Percentiles rank a stretch among this genome's conserved stretches.
Evolutionary conservation across 2,797 vertebrate species (phyloP).

Genomic region (Aulostomus chinensis): DNA sequence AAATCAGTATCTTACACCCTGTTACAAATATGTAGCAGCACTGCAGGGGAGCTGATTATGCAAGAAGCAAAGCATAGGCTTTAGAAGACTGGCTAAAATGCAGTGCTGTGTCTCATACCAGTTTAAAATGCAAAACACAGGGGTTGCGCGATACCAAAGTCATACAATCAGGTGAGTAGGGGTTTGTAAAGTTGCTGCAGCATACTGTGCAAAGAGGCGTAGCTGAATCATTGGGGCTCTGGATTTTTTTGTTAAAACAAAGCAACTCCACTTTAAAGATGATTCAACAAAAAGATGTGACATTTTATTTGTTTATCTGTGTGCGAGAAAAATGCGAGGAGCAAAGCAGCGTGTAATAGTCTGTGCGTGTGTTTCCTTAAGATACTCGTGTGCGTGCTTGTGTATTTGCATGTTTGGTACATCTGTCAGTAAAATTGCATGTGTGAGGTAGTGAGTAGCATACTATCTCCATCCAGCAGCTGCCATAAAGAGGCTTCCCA

Average conservation of each 20-base stretch:
- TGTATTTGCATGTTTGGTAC: constrained; percentile 48
- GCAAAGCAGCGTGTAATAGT: constrained; percentile 55
- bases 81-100: constrained; percentile 31
- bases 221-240: constrained; percentile 32
- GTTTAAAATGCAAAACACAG: constrained; percentile 56
- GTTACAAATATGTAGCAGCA: constrained; percentile 54
- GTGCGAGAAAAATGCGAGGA: constrained; percentile 46
- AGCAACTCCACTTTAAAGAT: constrained; percentile 47
- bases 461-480: constrained; percentile 79
- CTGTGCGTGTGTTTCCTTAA: constrained; percentile 48
- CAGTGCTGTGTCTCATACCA: constrained; percentile 18
- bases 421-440: constrained; percentile 52
- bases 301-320: constrained; percentile 63
- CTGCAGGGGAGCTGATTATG: constrained; percentile 48
- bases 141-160: constrained; percentile 29
- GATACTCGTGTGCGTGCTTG: constrained; percentile 54
- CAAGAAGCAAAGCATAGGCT: constrained; percentile 39
- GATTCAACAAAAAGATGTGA: constrained; percentile 55
- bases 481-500: constrained; percentile 76
- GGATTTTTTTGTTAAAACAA: constrained; percentile 41
- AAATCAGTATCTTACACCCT: constrained; percentile 55
- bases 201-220: constrained; percentile 17
- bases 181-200: constrained; percentile 50
- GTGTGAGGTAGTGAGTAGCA: constrained; percentile 42
- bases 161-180: constrained; percentile 46